A percentile compares a stretch with the other conserved stretches of the same genome.
phyloP scores from a whole-genome alignment of 1,140 invertebrate genomes.

The Cyphomyrmex costatus region DNA sequence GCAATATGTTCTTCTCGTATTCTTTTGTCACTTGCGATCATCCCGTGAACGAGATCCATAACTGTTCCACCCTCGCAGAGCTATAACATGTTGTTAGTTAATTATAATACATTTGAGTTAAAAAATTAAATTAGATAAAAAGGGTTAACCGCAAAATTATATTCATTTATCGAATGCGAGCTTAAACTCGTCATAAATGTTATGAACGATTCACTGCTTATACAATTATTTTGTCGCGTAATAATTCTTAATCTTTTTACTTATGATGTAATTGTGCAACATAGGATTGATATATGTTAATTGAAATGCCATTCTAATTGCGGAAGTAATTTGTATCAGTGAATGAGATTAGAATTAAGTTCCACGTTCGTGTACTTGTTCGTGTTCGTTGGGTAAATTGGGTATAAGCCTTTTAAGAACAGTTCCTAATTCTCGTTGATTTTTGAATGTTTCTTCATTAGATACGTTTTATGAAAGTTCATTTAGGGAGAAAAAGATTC shows the following conservation, averaged over 20 bases:
- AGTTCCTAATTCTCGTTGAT: not conserved
- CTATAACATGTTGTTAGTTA: constrained; percentile 86
- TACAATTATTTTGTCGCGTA: not conserved
- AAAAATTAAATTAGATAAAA: not conserved
- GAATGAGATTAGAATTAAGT: constrained; percentile 72
- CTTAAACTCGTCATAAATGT: not conserved
- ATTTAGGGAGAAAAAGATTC: not conserved
- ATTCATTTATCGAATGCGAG: not conserved
- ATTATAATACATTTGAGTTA: not conserved
- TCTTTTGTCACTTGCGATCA: constrained; percentile 90
- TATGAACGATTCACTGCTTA: not conserved
- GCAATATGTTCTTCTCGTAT: constrained; percentile 95
- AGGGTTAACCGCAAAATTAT: not conserved
- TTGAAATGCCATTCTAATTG: constrained; percentile 63
- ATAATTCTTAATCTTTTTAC: constrained; percentile 17
- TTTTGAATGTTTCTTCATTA: not conserved
- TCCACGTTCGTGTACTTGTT: not conserved
- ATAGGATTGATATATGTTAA: constrained; percentile 41
- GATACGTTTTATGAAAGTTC: not conserved
- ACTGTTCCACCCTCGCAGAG: constrained; percentile 93
- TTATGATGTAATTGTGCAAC: not conserved
- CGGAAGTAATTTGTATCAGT: constrained; percentile 80
- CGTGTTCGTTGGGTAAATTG: too few relatives aligned
- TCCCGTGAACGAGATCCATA: constrained; percentile 91
- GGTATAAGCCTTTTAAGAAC: too few relatives aligned